Evolutionary conservation across 2,888 invertebrate species (phyloP), one percentile per base, ranked within the genome.

Genomic region (Andrena camellia): DNA sequence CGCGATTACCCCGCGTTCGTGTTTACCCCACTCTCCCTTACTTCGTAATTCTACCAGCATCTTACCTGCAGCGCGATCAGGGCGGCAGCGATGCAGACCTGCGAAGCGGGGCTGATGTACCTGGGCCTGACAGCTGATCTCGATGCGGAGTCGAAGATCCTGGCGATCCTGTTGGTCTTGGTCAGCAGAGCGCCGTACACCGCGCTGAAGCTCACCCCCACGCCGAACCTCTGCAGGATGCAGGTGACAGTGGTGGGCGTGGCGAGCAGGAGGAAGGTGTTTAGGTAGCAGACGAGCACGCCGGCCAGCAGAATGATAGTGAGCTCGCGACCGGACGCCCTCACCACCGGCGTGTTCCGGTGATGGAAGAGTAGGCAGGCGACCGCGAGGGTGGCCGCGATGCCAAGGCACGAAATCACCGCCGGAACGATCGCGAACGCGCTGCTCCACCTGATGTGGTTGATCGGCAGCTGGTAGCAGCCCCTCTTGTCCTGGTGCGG

Each of bases 61-160:
- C 75, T 50, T 75, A 95, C 93, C 92, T 95, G 95, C 69, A 95
- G 94, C 50, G 94, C 94, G 71, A 96, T 95, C 13, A 96, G 93
- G 59, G 95, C 94, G 42, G 94, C 94, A 2, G 96, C 95, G 89
- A 96, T 96, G 88, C 96, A 94, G 69, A 96, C 95, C 91, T 96
- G 96, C 2, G 96, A 96, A 84, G 95, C 95, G 23, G 96, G 96
- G 88, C 96, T 96, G 87, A 96, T 96, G 91, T 96, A 96, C 60
- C 95, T 95, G 0, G 96, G 96, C 71, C 96, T 92, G 75, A 95
- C 95, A 0, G 96, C 96, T 13, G 96, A 96, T 89, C 95, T 95
- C 33, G 95, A 94, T 20, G 96, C 96, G 60, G 95, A 95, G 90
- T 96, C 95, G 92, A 96, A 96, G 89, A 96, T 96, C 84, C 96